Base-by-base conservation (phyloP, 1,140 invertebrate species). In the Lineus longissimus region DNA sequence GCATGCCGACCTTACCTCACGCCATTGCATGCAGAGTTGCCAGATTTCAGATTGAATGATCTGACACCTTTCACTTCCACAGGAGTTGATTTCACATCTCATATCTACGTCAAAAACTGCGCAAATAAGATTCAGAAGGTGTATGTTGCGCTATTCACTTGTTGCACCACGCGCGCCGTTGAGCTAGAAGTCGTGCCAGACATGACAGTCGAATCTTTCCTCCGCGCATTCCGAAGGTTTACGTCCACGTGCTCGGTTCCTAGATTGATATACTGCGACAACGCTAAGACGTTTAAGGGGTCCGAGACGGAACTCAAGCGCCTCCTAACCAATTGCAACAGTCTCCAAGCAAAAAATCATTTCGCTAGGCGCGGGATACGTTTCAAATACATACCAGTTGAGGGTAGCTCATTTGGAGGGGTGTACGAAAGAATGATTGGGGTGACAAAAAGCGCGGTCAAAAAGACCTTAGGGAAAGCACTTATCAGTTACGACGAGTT, bases 31-130 rank as follows among this genome's bases (percentile, higher is more conserved):
- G 6, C 47, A 27, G 19, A 19, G 4, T n/a, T 51, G n/a, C 47
- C 47, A 9, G 47, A 51, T 23, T 51, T 51, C 25, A 51, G 47
- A 51, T 27, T 51, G 25, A 51, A 51, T 51, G 6, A 51, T 6
- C 19, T 51, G 4, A n/a, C n/a, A 4, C 47, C 47, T 9, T 51
- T 51, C n/a, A 6, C 6, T 7, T 4, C 47, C 6, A 51, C 47
- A 9, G 47, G 4, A 6, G n/a, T 51, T 9, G 47, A 51, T 51
- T 51, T 51, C 47, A 51, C 47, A 7, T 6, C 47, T 51, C 47
- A 51, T n/a, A 51, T 51, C n/a, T 51, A 51, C n/a, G 47, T 51
- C 4, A 51, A 51, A 51, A 36, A n/a, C n/a, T 43, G 11, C 47
- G n/a, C 19, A 51, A n/a, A 51, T 19, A 51, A 51, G 19, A 51